These are phyloP conservation scores for Knipowitschia caucasica DNA, from an alignment of 2,797 vertebrate genomes.

Conservation along the genomic window DNA sequence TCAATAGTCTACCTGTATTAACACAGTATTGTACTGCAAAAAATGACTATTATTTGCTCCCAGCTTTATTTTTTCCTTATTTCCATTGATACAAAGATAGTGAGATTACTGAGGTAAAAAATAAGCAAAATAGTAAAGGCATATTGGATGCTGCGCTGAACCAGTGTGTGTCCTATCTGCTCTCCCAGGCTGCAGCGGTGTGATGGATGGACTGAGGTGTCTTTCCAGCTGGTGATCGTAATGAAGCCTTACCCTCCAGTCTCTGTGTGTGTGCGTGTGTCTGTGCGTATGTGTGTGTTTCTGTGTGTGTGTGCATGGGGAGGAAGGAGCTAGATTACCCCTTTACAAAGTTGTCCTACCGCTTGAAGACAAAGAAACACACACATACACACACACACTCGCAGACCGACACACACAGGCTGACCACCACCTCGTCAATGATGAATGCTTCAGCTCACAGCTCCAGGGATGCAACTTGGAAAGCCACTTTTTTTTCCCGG, in stretches of 20 bases:
- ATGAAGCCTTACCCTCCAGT: conserved; percentile 54
- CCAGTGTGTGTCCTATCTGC: conserved; percentile 12
- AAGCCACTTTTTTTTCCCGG: conserved; percentile 38
- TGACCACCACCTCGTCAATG: conserved; percentile 56
- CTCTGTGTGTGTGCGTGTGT: conserved; percentile 10
- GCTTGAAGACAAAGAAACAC: conserved; percentile 32
- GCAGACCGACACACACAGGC: conserved; percentile 10
- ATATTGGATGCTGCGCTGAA: conserved; percentile 9
- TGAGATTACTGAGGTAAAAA: not conserved
- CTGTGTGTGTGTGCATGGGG: conserved; percentile 11
- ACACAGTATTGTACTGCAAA: no score
- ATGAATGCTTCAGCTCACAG: conserved; percentile 55
- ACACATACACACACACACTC: conserved; percentile 10
- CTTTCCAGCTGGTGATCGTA: conserved; percentile 65
- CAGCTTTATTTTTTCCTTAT: no score
- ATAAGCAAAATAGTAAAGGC: not conserved
- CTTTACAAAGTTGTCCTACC: conserved; percentile 51
- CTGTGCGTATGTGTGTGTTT: conserved; percentile 18
- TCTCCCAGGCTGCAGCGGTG: conserved; percentile 30
- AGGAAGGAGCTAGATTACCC: conserved; percentile 48
- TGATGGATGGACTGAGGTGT: conserved; percentile 63
- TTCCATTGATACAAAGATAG: not conserved
- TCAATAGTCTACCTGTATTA: no score
- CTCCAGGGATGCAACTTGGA: conserved; percentile 58
- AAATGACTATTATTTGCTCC: no score